Evolutionary conservation across 2,888 invertebrate genomes (phyloP).

Genomic region (Nipponacmea schrenckii): DNA sequence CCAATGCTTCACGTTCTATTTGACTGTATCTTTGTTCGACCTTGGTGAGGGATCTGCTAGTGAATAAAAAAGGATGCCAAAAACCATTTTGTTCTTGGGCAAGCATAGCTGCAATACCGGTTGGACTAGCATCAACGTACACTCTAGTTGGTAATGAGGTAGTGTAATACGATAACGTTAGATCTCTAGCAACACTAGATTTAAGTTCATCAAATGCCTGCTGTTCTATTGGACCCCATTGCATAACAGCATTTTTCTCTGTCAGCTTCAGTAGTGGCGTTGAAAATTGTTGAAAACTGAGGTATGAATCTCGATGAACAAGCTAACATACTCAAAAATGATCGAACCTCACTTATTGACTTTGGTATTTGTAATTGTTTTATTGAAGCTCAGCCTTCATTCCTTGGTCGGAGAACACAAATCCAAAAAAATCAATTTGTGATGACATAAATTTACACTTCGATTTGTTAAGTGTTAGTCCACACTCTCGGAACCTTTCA

Average conservation of each 20-base stretch:
- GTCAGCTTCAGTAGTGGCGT: background rate
- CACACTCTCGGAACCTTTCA: background rate
- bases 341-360: background rate
- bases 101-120: slow-evolving; percentile 39
- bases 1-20: slow-evolving; percentile 46
- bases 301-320: slow-evolving; percentile 2
- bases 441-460: background rate
- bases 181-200: background rate
- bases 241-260: slow-evolving; percentile 1
- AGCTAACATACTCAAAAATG: slow-evolving; percentile 1
- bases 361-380: background rate
- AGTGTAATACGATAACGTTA: background rate
- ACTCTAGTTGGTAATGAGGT: slow-evolving; percentile 15
- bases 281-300: background rate
- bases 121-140: slow-evolving; percentile 43
- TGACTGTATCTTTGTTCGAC: slow-evolving; percentile 44
- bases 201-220: slow-evolving; percentile 1
- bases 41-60: slow-evolving; percentile 37
- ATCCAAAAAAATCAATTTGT: background rate
- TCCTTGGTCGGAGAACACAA: background rate
- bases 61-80: slow-evolving; percentile 32
- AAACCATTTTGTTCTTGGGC: slow-evolving; percentile 26
- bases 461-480: background rate
- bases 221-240: background rate
- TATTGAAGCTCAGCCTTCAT: background rate